Percentiles rank a stretch among this genome's conserved stretches.
These are phyloP conservation scores for Prolemur simus DNA, from an alignment of 2,113 vertebrate genomes.

Conservation along the genomic window DNA sequence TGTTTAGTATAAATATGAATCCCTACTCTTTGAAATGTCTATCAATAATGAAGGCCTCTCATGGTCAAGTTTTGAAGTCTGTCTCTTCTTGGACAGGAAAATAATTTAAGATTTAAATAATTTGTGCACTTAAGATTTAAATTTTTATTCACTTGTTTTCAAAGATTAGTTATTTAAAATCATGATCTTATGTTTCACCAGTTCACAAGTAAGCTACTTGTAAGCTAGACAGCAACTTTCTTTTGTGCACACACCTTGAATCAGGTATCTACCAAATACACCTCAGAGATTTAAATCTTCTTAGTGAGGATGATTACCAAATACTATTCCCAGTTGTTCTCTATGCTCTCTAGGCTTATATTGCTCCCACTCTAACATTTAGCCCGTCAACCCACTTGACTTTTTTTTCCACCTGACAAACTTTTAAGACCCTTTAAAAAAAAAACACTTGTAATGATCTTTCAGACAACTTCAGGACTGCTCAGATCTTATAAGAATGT, in stretches of 20 bases:
- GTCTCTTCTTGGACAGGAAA: background rate
- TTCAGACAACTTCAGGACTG: background rate
- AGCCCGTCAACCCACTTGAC: background rate
- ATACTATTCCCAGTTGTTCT: background rate
- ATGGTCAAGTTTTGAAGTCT: slow-evolving; percentile 45
- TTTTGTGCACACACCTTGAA: background rate
- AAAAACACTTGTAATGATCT: background rate
- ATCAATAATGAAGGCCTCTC: background rate
- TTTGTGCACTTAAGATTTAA: background rate
- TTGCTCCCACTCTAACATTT: background rate
- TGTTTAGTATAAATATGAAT: slow-evolving; percentile 3
- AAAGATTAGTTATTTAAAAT: slow-evolving; percentile 40
- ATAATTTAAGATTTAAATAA: slow-evolving; percentile 53
- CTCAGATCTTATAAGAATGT: background rate
- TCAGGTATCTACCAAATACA: background rate
- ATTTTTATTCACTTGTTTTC: background rate
- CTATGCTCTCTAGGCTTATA: background rate
- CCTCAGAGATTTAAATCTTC: background rate
- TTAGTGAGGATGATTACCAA: background rate
- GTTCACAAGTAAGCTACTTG: background rate
- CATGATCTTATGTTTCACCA: background rate
- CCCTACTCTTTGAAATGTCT: slow-evolving; percentile 18
- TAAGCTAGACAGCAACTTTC: background rate
- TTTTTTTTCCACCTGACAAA: background rate
- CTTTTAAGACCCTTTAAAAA: background rate